phyloP scores from a whole-genome alignment of 2,888 invertebrate genomes.

The Cephus runcator region DNA sequence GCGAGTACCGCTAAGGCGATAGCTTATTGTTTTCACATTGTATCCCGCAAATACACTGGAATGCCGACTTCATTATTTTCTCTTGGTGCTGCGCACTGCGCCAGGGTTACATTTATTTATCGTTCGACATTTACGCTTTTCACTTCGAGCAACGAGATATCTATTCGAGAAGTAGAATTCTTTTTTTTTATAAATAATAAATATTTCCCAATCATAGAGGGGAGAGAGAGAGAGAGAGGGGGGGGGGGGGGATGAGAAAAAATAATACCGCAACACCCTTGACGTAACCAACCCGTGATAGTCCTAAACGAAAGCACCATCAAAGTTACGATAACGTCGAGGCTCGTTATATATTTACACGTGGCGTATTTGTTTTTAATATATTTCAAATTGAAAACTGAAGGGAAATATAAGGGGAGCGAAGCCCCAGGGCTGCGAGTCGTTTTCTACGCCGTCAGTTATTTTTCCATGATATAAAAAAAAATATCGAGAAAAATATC shows the following conservation, averaged over 20 bases:
- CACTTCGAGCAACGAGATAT: neutral
- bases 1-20: constrained; percentile 21
- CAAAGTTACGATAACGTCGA: neutral
- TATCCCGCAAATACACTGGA: constrained; percentile 26
- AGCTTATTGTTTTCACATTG: constrained; percentile 33
- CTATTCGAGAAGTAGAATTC: neutral
- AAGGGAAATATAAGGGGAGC: neutral
- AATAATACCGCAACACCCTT: neutral
- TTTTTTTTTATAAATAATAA: neutral
- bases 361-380: constrained; percentile 15
- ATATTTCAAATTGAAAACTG: constrained; percentile 4
- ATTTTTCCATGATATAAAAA: neutral
- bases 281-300: constrained; percentile 34
- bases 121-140: neutral
- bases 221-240: neutral
- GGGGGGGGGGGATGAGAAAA: neutral
- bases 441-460: neutral
- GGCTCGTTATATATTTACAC: constrained; percentile 31
- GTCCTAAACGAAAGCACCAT: neutral
- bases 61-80: constrained; percentile 27
- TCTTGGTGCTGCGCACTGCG: neutral
- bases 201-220: constrained; percentile 1
- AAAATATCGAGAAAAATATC: constrained; percentile 1
- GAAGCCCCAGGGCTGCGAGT: neutral
- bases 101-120: neutral